A percentile compares a stretch with the other conserved stretches of the same genome.
phyloP scores from a whole-genome alignment of 2,797 vertebrate species.

The Coilia nasus region DNA sequence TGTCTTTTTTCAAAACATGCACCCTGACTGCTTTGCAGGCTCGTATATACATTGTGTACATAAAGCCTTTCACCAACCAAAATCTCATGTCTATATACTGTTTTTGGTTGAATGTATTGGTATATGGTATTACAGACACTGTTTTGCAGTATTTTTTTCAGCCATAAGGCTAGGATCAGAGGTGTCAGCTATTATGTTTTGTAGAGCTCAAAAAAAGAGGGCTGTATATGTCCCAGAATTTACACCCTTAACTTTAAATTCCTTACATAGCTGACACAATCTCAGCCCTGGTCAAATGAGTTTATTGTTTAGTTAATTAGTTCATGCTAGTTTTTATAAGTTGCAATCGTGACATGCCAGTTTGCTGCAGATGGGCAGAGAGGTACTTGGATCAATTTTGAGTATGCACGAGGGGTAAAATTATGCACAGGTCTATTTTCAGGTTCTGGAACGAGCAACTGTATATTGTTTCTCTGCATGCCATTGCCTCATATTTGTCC shows the following conservation, averaged over 20 bases:
- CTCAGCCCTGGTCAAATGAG: neutral
- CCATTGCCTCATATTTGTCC: neutral
- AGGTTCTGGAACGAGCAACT: neutral
- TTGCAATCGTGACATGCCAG: neutral
- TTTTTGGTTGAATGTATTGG: neutral
- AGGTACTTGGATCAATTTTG: neutral
- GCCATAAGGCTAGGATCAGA: too few relatives aligned
- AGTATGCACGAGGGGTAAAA: neutral
- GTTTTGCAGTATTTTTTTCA: too few relatives aligned
- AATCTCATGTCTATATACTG: neutral
- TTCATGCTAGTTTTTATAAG: neutral
- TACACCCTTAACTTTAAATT: too few relatives aligned
- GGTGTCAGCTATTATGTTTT: too few relatives aligned
- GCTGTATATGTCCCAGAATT: too few relatives aligned
- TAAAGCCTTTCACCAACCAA: neutral
- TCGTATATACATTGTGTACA: neutral
- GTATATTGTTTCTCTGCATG: neutral
- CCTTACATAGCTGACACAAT: too few relatives aligned
- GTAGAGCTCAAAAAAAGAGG: too few relatives aligned
- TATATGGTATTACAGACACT: too few relatives aligned
- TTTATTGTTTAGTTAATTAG: neutral
- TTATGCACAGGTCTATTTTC: neutral
- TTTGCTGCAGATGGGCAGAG: neutral
- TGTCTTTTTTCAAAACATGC: neutral
- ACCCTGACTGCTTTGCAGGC: neutral